phyloP scores from a whole-genome alignment of 2,888 invertebrate species.

The Azorinus chamasolen region DNA sequence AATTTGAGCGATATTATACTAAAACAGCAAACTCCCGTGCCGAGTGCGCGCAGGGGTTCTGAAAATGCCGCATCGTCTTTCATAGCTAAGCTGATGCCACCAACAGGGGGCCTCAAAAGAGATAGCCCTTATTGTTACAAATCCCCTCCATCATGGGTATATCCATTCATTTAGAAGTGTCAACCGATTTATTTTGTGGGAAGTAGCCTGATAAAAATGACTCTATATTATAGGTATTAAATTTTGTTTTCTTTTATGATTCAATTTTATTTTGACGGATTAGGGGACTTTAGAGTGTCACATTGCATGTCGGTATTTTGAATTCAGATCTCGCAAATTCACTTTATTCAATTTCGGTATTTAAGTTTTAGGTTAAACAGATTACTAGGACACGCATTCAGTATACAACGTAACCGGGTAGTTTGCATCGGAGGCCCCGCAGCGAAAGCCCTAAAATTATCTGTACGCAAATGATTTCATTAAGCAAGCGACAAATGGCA shows the following conservation, averaged over 20 bases:
- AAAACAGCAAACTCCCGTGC: constrained; percentile 41
- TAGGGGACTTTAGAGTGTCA: constrained; percentile 37
- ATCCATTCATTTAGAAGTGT: constrained; percentile 44
- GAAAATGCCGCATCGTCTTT: constrained; percentile 44
- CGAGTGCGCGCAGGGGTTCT: constrained; percentile 18
- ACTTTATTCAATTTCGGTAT: constrained; percentile 40
- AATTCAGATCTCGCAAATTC: constrained; percentile 34
- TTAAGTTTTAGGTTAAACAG: constrained; percentile 40
- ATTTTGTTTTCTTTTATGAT: constrained; percentile 57
- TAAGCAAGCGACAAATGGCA: no score
- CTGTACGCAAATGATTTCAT: no score
- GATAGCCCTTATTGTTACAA: constrained; percentile 35
- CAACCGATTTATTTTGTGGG: constrained; percentile 45
- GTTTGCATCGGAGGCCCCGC: no score
- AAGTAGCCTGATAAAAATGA: constrained; percentile 39
- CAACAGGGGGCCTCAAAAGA: constrained; percentile 31
- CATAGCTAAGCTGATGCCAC: constrained; percentile 36
- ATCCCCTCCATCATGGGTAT: constrained; percentile 31
- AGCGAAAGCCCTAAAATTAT: no score
- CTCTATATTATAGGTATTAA: constrained; percentile 48
- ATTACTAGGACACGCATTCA: constrained; percentile 14
- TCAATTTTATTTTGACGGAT: constrained; percentile 59
- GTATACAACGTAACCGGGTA: no score
- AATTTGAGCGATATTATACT: constrained; percentile 39
- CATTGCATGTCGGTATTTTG: constrained; percentile 39